Percentiles rank a stretch among this genome's conserved stretches.
These are phyloP conservation scores for Theocolax elegans DNA, from an alignment of 1,140 invertebrate species.

Conservation along the genomic window DNA sequence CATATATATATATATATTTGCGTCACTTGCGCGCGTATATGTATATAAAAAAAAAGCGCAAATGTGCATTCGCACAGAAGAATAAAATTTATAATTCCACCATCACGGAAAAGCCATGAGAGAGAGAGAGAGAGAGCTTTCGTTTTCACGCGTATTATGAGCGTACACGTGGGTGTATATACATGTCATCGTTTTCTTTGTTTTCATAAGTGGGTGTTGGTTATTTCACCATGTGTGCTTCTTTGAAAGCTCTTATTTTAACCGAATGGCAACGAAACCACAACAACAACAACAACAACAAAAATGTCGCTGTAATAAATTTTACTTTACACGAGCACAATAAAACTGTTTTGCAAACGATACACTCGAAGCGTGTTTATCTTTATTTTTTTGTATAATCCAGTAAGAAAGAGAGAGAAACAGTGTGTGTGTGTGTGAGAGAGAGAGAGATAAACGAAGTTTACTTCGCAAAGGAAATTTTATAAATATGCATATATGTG, in stretches of 20 bases:
- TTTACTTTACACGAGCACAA: not conserved
- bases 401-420: too few relatives aligned
- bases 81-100: not conserved
- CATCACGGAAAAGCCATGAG: conserved; percentile 1
- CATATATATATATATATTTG: too few relatives aligned
- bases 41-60: too few relatives aligned
- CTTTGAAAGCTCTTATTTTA: conserved; percentile 25
- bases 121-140: conserved; percentile 4
- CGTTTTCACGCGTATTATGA: conserved; percentile 13
- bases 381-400: not conserved
- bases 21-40: too few relatives aligned
- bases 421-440: too few relatives aligned
- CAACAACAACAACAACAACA: too few relatives aligned
- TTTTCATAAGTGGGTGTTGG: conserved; percentile 32
- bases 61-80: too few relatives aligned
- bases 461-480: too few relatives aligned
- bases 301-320: conserved; percentile 6
- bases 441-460: too few relatives aligned
- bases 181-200: conserved; percentile 33
- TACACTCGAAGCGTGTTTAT: not conserved
- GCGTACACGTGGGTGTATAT: not conserved
- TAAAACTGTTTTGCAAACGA: not conserved
- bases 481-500: too few relatives aligned
- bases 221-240: conserved; percentile 32
- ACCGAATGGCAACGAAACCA: not conserved